Evolutionary conservation across 1,140 invertebrate genomes (phyloP).

Genomic region (Eurosta solidaginis): DNA sequence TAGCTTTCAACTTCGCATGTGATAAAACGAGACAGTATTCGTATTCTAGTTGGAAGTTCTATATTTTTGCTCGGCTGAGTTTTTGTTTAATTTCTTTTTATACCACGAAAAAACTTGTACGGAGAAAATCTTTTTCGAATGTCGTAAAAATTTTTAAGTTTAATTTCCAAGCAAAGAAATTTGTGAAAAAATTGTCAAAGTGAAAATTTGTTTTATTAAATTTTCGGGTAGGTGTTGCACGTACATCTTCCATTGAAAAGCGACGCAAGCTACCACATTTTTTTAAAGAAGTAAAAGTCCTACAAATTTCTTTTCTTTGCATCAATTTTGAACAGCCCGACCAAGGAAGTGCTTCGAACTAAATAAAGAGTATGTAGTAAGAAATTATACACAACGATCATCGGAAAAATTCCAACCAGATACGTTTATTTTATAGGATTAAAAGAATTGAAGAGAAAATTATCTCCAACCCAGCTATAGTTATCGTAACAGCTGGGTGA

Average conservation of each 20-base stretch:
- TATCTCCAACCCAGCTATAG: background rate
- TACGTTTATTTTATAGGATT: background rate
- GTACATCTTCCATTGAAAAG: conserved; percentile 8
- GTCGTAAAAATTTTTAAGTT: conserved; percentile 14
- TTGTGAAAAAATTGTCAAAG: conserved; percentile 30
- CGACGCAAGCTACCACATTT: background rate
- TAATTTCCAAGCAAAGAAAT: conserved; percentile 16
- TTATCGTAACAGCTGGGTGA: background rate
- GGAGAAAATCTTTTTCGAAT: conserved; percentile 27
- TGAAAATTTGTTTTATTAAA: conserved; percentile 8
- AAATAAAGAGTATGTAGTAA: background rate
- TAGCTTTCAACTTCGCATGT: too few relatives aligned
- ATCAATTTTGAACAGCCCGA: conserved; percentile 2
- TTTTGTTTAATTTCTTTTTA: conserved; percentile 25
- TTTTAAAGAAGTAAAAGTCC: conserved; percentile 1
- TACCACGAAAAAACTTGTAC: background rate
- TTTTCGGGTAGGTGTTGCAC: conserved; percentile 8
- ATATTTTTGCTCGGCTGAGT: conserved; percentile 23
- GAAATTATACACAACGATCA: background rate
- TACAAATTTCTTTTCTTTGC: conserved; percentile 22
- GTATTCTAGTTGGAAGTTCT: background rate
- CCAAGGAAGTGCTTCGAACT: background rate
- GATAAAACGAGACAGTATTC: background rate
- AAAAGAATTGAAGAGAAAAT: background rate
- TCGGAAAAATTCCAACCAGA: background rate